phyloP scores from a whole-genome alignment of 2,888 invertebrate species.

The Exocentrus adspersus region DNA sequence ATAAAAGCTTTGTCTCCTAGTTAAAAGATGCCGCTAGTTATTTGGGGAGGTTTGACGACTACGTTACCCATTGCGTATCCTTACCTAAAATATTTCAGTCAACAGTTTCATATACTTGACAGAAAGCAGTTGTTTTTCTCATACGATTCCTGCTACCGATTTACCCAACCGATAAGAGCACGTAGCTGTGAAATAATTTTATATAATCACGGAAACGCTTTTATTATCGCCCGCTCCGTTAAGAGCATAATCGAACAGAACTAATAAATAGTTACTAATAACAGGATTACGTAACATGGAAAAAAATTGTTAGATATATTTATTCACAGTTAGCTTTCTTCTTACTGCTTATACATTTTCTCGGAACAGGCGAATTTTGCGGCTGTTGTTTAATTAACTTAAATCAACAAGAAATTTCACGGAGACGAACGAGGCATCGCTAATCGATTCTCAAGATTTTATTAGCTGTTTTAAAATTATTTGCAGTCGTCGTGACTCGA shows the following conservation, averaged over 20 bases:
- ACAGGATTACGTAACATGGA: neutral
- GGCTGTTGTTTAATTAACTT: neutral
- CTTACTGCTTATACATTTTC: neutral
- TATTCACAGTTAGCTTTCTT: neutral
- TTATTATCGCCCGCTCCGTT: neutral
- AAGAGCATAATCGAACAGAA: neutral
- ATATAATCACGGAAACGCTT: neutral
- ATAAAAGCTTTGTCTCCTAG: too few species aligned
- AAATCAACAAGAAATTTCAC: conserved; percentile 14
- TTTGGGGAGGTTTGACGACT: too few species aligned
- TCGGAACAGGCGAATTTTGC: neutral
- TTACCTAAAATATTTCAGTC: too few species aligned
- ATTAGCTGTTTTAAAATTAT: conserved; percentile 2
- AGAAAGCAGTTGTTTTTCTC: neutral
- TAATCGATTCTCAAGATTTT: conserved; percentile 12
- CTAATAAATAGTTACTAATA: neutral
- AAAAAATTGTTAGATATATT: too few species aligned
- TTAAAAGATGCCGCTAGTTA: too few species aligned
- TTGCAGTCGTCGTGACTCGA: conserved; percentile 7
- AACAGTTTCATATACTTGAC: too few species aligned
- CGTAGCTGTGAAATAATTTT: neutral
- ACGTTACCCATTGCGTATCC: too few species aligned
- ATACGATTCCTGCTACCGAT: neutral
- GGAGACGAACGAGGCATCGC: neutral
- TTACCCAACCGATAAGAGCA: neutral